A percentile compares a stretch with the other conserved stretches of the same genome.
phyloP scores from a whole-genome alignment of 64 coral and sea anemone genomes.

The Exaiptasia diaphana region DNA sequence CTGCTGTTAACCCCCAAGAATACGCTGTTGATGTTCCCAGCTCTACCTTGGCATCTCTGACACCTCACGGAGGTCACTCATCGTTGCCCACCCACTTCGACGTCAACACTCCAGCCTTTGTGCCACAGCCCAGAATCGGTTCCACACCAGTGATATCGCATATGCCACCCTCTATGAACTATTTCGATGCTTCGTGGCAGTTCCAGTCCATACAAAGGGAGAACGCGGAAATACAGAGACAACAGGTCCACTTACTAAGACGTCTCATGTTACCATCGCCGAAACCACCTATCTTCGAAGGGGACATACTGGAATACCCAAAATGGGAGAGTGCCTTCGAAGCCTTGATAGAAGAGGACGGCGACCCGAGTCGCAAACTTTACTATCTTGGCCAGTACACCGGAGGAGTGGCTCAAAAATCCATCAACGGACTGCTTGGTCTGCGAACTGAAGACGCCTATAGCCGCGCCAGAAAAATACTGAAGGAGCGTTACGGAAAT shows the following conservation, averaged over 20 bases:
- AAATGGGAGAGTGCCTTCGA: slow-evolving; percentile 65
- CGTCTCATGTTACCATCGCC: slow-evolving; percentile 30
- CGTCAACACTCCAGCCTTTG: background rate
- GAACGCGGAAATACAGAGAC: slow-evolving; percentile 47
- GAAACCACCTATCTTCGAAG: slow-evolving; percentile 49
- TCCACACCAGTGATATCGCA: background rate
- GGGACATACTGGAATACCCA: slow-evolving; percentile 54
- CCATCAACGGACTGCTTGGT: slow-evolving; percentile 59
- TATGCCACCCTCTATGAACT: background rate
- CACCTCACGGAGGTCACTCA: too few species aligned
- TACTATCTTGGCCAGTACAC: slow-evolving; percentile 65
- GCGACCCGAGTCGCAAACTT: slow-evolving; percentile 28
- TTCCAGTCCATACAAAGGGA: slow-evolving; percentile 19
- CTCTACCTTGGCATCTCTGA: too few species aligned
- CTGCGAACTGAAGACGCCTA: slow-evolving; percentile 53
- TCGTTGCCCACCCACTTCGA: too few species aligned
- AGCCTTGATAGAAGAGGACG: slow-evolving; percentile 36
- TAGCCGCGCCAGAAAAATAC: slow-evolving; percentile 23
- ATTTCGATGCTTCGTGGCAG: background rate
- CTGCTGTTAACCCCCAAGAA: too few species aligned
- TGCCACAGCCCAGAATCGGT: background rate
- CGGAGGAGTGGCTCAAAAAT: slow-evolving; percentile 22
- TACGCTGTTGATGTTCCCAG: too few species aligned
- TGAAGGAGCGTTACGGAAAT: slow-evolving; percentile 32
- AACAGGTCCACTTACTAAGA: slow-evolving; percentile 46